Base-by-base conservation (phyloP, 1,140 invertebrate species). In the Anastrepha ludens region DNA sequence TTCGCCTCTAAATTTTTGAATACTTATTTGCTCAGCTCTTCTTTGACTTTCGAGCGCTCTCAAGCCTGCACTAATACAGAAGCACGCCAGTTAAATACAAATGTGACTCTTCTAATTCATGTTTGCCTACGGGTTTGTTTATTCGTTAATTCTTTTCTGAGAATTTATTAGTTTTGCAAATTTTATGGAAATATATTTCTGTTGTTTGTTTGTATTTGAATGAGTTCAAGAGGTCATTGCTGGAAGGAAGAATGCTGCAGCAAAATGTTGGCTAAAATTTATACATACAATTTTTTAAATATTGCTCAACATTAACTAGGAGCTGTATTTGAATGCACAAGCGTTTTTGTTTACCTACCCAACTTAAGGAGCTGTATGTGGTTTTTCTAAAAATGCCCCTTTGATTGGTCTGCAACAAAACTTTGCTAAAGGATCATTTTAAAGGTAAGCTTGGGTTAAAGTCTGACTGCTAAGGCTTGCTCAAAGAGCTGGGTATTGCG, bases 161-260 rank as follows among this genome's bases (percentile, higher is more conserved):
- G 41, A 17, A n/a, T 74, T n/a, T 74, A 17, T 47, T 47, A 7
- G 39, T 74, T 74, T 74, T 74, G 67, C 67, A 74, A 74, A 13
- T 3, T 67, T 67, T 67, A 39, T 29, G 20, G 11, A 9, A 67
- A 67, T 67, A 13, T 17, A 4, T 62, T 67, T n/a, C 3, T 41
- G 20, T 7, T 39, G 29, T 39, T 29, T 9, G 9, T 20, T 67
- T 41, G 39, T 41, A 44, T 74, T 74, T 8, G 11, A 9, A 8
- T 44, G 39, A 74, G 67, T 74, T 74, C 67, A 74, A 74, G 67
- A 74, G 67, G 67, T 74, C 67, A 74, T 41, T 29, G 64, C 13
- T 15, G 17, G 67, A 74, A 47, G 41, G 5, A n/a, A 74, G 13
- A 47, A 74, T 9, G 6, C 50, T 11, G 50, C 50, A 55, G 50